Evolutionary conservation across 1,140 invertebrate genomes (phyloP).

Genomic region (Sipha flava): DNA sequence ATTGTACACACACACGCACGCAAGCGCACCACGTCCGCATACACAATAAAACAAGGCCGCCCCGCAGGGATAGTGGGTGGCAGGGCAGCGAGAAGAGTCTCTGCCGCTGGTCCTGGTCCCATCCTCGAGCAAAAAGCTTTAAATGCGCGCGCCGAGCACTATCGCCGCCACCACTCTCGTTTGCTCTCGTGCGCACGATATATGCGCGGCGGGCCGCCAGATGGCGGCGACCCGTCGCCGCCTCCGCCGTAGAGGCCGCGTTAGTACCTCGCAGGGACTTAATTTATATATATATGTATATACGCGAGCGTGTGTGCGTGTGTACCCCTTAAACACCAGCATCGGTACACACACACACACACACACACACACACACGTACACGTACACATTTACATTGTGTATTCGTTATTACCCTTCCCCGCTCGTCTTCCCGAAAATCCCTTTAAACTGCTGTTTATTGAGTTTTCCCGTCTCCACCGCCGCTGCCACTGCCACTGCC

Average conservation of each 20-base stretch:
- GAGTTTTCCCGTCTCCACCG: constrained; percentile 6
- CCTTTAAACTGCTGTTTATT: constrained; percentile 26
- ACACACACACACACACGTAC: not conserved
- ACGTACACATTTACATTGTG: not conserved
- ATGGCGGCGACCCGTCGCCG: not conserved
- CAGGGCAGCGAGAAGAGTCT: not conserved
- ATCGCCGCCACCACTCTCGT: not conserved
- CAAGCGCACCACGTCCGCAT: too few species aligned
- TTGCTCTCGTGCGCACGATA: not conserved
- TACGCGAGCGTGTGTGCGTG: not conserved
- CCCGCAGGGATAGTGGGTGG: constrained; percentile 2
- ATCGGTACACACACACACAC: not conserved
- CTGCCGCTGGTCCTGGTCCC: not conserved
- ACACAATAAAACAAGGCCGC: not conserved
- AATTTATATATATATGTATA: not conserved
- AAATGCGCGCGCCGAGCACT: not conserved
- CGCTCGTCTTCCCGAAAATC: not conserved
- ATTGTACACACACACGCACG: not conserved
- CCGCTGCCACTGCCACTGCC: too few species aligned
- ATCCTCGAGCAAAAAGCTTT: constrained; percentile 1
- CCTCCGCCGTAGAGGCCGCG: not conserved
- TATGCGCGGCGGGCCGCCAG: not conserved
- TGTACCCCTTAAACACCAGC: constrained; percentile 5
- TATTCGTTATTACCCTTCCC: constrained; percentile 2
- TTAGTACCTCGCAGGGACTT: not conserved